These are phyloP conservation scores for Ecliptopera silaceata DNA, from an alignment of 2,888 invertebrate species.

Conservation along the genomic window DNA sequence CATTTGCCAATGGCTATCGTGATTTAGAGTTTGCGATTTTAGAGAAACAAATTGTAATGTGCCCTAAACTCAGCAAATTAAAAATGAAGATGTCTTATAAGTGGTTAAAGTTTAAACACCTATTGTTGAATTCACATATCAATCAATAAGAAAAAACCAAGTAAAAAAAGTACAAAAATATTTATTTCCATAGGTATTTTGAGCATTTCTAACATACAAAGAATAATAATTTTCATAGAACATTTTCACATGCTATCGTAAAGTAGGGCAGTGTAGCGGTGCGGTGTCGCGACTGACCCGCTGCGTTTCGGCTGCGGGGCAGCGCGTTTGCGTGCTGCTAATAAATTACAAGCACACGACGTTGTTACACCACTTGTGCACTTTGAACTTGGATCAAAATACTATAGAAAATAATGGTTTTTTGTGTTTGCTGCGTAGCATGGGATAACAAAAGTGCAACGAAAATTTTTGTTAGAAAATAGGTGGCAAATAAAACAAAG, in stretches of 20 bases:
- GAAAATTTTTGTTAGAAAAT: no score
- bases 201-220: no score
- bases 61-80: background rate
- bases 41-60: background rate
- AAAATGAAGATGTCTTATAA: no score
- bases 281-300: conserved; percentile 27
- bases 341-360: conserved; percentile 29
- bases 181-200: no score
- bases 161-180: no score
- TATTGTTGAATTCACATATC: no score
- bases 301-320: conserved; percentile 18
- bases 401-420: background rate
- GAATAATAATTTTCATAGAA: no score
- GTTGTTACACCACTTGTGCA: background rate
- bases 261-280: conserved; percentile 14
- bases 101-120: no score
- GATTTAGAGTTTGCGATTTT: conserved; percentile 32
- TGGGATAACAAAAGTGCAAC: no score
- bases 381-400: conserved; percentile 11
- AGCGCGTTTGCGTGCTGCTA: conserved; percentile 27
- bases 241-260: background rate
- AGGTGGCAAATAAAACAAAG: no score
- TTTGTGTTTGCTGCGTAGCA: no score
- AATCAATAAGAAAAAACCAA: no score
- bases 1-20: conserved; percentile 5